Percentiles rank a stretch among this genome's conserved stretches.
Evolutionary conservation across 2,888 invertebrate genomes (phyloP).

Genomic region (Drosophila suboccidentalis): DNA sequence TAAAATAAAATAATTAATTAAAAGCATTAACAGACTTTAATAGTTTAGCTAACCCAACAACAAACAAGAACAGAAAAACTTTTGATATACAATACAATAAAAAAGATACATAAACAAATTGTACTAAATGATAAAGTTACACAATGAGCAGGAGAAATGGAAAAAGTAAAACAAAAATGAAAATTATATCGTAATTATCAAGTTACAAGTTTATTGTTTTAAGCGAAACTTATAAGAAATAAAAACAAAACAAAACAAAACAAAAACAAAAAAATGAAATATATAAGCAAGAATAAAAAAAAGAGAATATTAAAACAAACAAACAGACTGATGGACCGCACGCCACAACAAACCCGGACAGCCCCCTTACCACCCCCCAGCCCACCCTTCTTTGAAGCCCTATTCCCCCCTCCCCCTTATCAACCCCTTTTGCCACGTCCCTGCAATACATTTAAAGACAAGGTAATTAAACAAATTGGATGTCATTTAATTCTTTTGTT

Average conservation of each 20-base stretch:
- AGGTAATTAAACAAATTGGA: slow-evolving; percentile 34
- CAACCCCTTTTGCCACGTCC: not conserved
- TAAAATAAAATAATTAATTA: slow-evolving; percentile 32
- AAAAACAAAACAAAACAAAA: slow-evolving; percentile 32
- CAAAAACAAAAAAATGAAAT: slow-evolving; percentile 16
- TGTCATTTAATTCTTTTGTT: slow-evolving; percentile 40
- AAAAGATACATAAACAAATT: slow-evolving; percentile 41
- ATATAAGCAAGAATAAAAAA: slow-evolving; percentile 27
- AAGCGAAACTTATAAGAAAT: slow-evolving; percentile 50
- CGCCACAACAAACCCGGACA: slow-evolving; percentile 60
- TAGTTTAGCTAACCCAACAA: slow-evolving; percentile 56
- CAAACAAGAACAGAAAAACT: slow-evolving; percentile 27
- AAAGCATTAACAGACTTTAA: slow-evolving; percentile 64
- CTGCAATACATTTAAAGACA: slow-evolving; percentile 34
- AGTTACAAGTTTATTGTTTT: slow-evolving; percentile 63
- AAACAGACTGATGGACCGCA: slow-evolving; percentile 79
- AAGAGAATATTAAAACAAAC: slow-evolving; percentile 38
- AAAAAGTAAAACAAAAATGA: slow-evolving; percentile 15
- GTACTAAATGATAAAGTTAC: slow-evolving; percentile 49
- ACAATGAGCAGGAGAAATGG: slow-evolving; percentile 10
- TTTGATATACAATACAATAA: slow-evolving; percentile 60
- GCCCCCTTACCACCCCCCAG: slow-evolving; percentile 31
- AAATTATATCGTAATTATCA: slow-evolving; percentile 55
- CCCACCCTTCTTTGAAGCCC: not conserved
- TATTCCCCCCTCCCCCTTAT: not conserved